These are phyloP conservation scores for Smittia sp. DNA, from an alignment of 2,888 invertebrate species.

Conservation along the genomic window DNA sequence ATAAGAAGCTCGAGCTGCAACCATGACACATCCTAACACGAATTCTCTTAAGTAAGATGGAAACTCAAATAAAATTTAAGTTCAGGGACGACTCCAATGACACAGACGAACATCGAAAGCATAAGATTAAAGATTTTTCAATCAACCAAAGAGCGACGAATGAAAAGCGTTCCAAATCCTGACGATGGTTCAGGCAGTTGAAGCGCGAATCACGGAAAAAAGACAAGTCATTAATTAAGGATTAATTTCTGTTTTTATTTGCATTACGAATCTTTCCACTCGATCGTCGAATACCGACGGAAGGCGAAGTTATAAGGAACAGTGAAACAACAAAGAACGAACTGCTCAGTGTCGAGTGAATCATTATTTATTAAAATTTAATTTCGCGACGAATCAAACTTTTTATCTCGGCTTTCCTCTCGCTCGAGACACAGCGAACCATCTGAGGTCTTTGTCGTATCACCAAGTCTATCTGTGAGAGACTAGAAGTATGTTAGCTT, in stretches of 20 bases:
- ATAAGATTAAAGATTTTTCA: slow-evolving; percentile 14
- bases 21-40: background rate
- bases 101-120: slow-evolving; percentile 22
- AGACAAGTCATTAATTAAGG: slow-evolving; percentile 40
- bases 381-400: too few relatives aligned
- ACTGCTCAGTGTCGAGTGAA: background rate
- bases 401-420: background rate
- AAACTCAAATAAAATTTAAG: slow-evolving; percentile 19
- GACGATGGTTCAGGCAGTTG: background rate
- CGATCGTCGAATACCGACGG: background rate
- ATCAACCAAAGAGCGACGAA: slow-evolving; percentile 21
- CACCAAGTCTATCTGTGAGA: too few relatives aligned
- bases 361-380: background rate
- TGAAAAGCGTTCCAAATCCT: background rate
- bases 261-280: background rate
- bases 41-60: slow-evolving; percentile 6
- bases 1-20: background rate
- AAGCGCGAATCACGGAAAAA: slow-evolving; percentile 7
- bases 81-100: slow-evolving; percentile 40
- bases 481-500: too few relatives aligned
- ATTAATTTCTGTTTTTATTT: slow-evolving; percentile 25
- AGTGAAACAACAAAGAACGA: background rate
- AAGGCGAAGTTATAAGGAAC: background rate
- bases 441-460: too few relatives aligned
- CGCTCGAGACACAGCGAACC: too few relatives aligned